phyloP scores from a whole-genome alignment of 2,888 invertebrate genomes.

The Andrena bucephala region DNA sequence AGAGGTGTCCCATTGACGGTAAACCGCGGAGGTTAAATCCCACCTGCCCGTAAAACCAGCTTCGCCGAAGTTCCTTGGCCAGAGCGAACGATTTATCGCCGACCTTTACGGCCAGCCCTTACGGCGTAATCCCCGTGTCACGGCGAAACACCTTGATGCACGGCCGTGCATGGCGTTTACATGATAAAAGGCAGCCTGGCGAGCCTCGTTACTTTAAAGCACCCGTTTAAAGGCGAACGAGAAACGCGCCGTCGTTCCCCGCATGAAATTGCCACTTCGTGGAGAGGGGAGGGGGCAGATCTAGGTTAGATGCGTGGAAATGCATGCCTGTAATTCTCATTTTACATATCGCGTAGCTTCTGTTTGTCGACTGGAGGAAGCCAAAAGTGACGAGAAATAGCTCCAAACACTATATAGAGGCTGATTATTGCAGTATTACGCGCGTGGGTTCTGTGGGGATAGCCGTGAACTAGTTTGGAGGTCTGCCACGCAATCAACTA shows the following conservation, averaged over 20 bases:
- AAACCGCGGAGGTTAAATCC: constrained; percentile 63
- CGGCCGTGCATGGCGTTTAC: constrained; percentile 51
- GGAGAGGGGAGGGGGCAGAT: not conserved
- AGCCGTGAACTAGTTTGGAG: too few species aligned
- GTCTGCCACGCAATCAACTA: too few species aligned
- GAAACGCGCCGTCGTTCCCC: constrained; percentile 35
- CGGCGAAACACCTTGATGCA: constrained; percentile 57
- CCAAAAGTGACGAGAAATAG: too few species aligned
- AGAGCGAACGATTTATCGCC: constrained; percentile 65
- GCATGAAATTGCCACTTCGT: not conserved
- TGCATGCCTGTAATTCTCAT: not conserved
- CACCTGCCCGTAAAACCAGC: constrained; percentile 67
- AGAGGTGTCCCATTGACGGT: constrained; percentile 41
- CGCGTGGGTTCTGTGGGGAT: too few species aligned
- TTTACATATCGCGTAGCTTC: not conserved
- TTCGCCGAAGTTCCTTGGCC: constrained; percentile 60
- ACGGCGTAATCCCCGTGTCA: constrained; percentile 66
- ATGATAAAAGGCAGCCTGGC: constrained; percentile 46
- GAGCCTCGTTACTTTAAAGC: constrained; percentile 39
- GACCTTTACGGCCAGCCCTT: constrained; percentile 64
- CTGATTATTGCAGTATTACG: too few species aligned
- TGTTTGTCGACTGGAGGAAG: too few species aligned
- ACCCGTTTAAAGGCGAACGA: constrained; percentile 45
- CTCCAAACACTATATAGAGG: too few species aligned
- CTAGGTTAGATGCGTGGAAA: too few species aligned